These are phyloP conservation scores for Eledone cirrhosa DNA, from an alignment of 2,888 invertebrate species.

Conservation along the genomic window DNA sequence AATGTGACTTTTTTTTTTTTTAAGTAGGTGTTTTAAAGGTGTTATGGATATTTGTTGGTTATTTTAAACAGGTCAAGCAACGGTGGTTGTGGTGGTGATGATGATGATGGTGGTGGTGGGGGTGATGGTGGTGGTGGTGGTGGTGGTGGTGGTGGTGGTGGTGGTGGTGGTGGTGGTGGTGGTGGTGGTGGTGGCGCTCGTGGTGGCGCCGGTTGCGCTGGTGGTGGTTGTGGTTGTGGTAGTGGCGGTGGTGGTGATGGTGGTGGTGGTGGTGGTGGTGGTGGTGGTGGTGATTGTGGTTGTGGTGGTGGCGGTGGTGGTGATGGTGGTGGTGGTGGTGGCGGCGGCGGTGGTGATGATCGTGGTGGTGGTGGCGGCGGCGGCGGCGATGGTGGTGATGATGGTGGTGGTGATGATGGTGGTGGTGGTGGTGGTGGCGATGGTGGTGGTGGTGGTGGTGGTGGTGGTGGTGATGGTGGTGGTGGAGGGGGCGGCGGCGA, in stretches of 20 bases:
- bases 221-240: not conserved
- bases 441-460: too few relatives aligned
- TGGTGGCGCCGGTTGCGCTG: too few relatives aligned
- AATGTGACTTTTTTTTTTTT: too few relatives aligned
- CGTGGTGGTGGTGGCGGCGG: conserved; percentile 29
- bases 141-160: not conserved
- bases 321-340: conserved; percentile 16
- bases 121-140: not conserved
- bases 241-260: not conserved
- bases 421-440: too few relatives aligned
- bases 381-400: conserved; percentile 30
- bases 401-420: conserved; percentile 14
- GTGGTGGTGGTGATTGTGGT: not conserved
- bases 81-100: too few relatives aligned
- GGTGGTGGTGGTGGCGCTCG: too few relatives aligned
- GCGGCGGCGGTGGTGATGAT: conserved; percentile 26
- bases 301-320: not conserved
- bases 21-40: too few relatives aligned
- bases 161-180: not conserved
- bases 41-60: too few relatives aligned
- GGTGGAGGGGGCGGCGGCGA: conserved; percentile 25
- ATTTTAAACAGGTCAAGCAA: too few relatives aligned
- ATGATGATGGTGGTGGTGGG: not conserved
- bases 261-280: not conserved
- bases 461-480: too few relatives aligned